phyloP scores from a whole-genome alignment of 2,113 vertebrate genomes.

The Vimba vimba region DNA sequence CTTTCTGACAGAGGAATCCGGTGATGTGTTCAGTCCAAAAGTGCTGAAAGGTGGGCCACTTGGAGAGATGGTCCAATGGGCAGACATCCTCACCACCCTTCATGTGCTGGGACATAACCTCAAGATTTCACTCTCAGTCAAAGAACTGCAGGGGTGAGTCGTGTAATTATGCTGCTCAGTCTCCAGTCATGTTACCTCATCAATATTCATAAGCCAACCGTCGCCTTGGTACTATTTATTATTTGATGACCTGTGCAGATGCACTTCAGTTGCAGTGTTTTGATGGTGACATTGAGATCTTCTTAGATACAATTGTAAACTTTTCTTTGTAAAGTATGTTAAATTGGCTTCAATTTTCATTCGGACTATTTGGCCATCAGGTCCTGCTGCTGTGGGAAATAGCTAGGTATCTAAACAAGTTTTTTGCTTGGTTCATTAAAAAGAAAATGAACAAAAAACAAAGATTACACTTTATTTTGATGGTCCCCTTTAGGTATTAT shows the following conservation, averaged over 20 bases:
- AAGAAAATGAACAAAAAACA: no score
- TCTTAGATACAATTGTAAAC: not conserved
- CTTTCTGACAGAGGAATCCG: constrained; percentile 96
- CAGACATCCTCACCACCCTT: constrained; percentile 91
- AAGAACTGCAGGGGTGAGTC: constrained; percentile 95
- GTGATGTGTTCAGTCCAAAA: constrained; percentile 94
- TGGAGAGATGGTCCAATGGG: constrained; percentile 99
- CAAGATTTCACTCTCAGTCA: constrained; percentile 91
- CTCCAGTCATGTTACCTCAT: not conserved
- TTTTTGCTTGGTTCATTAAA: no score
- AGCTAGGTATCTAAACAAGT: no score
- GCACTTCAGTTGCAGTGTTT: not conserved
- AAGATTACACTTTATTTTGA: no score
- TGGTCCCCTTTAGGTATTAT: no score
- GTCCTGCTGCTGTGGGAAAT: no score
- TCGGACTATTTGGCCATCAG: no score
- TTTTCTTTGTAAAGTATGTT: not conserved
- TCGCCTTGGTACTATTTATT: not conserved
- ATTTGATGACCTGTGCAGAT: not conserved
- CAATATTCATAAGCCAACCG: not conserved
- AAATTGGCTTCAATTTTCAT: no score
- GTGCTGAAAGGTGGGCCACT: constrained; percentile 95
- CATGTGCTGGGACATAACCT: constrained; percentile 91
- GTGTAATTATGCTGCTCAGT: not conserved
- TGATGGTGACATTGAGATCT: not conserved